These are phyloP conservation scores for Genyomyrus donnyi DNA, from an alignment of 2,113 vertebrate genomes.

Conservation along the genomic window DNA sequence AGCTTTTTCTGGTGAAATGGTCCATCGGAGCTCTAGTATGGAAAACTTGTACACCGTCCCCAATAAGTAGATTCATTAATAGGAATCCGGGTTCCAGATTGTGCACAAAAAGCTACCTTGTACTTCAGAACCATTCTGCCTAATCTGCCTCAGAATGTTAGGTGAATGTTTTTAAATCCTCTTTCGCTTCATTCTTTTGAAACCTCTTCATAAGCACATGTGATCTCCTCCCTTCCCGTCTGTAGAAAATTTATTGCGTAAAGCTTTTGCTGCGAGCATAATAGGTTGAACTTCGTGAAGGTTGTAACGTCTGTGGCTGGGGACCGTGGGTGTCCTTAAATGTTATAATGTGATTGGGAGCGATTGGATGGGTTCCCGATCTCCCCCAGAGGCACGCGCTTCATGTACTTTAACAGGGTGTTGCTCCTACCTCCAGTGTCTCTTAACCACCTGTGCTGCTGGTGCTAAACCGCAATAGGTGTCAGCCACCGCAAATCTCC, in stretches of 20 bases:
- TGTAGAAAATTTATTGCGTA: not conserved
- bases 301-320: not conserved
- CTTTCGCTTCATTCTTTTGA: not conserved
- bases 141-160: slow-evolving; percentile 16
- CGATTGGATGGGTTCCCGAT: not conserved
- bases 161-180: not conserved
- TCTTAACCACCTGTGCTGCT: not conserved
- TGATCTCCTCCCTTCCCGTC: not conserved
- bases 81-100: not conserved
- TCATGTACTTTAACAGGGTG: not conserved
- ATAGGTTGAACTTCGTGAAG: not conserved
- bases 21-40: slow-evolving; percentile 1
- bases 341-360: not conserved
- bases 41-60: slow-evolving; percentile 5
- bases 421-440: not conserved
- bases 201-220: not conserved
- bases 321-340: not conserved
- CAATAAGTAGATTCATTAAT: not conserved
- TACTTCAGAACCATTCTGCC: not conserved
- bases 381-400: not conserved
- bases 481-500: not conserved
- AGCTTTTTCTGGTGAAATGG: slow-evolving; percentile 1
- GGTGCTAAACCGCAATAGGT: not conserved
- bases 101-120: not conserved
- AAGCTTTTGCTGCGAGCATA: not conserved